These are phyloP conservation scores for Antitype chi DNA, from an alignment of 2,888 invertebrate species.

Conservation along the genomic window DNA sequence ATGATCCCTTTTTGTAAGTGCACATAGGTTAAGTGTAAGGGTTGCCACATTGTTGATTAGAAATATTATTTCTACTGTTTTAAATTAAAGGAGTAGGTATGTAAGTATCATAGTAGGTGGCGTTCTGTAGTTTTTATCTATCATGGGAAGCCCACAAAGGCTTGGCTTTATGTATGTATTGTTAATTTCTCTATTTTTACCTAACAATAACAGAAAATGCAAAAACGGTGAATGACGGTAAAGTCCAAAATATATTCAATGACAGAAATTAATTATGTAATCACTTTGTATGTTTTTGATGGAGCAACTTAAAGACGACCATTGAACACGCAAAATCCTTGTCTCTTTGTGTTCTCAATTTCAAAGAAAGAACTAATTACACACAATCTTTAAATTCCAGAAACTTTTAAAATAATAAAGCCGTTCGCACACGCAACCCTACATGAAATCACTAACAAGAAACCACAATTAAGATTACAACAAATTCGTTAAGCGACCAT, in stretches of 20 bases:
- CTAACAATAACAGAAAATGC: no score
- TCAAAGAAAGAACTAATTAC: conserved; percentile 41
- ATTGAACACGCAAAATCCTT: background rate
- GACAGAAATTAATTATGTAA: no score
- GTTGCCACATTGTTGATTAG: conserved; percentile 35
- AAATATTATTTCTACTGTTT: no score
- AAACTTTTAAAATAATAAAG: conserved; percentile 52
- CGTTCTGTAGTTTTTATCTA: no score
- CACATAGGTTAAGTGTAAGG: conserved; percentile 43
- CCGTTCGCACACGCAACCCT: conserved; percentile 60
- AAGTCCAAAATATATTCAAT: no score
- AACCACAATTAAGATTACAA: conserved; percentile 80
- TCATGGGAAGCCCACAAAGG: no score
- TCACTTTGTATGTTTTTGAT: background rate
- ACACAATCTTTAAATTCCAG: conserved; percentile 35
- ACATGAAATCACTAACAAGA: conserved; percentile 75
- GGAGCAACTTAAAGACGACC: background rate
- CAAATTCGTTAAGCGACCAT: conserved; percentile 86
- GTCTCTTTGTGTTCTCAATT: background rate
- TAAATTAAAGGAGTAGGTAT: no score
- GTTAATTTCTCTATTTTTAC: no score
- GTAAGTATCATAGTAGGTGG: no score
- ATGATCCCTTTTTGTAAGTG: conserved; percentile 63
- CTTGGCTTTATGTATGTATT: no score
- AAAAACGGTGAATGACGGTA: no score